Evolutionary conservation across 2,797 vertebrate species (phyloP), one percentile per base, ranked within the genome.

Genomic region (Pipistrellus kuhlii): DNA sequence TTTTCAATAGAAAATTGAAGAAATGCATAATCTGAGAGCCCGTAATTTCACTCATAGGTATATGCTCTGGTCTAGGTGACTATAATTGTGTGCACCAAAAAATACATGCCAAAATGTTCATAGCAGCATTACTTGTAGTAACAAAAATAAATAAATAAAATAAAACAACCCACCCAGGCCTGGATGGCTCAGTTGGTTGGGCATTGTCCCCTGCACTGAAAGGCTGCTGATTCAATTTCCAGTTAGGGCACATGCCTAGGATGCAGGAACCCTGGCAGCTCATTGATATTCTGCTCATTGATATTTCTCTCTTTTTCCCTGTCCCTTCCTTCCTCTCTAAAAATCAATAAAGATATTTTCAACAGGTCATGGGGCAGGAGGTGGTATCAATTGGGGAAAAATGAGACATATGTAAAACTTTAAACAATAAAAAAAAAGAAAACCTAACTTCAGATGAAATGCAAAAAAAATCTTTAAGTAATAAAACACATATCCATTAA

Each of bases 361-460:
- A 64, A 59, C 20, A 59, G 20, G 20, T 0, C 38, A 41, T 41
- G 6, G 38, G 38, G 38, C 38, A 41, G 38, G 38, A 41, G 38
- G 38, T 23, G 23, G 4, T 11, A 0, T 27, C 25, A 59, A 5
- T 59, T 59, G 57, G 5, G 25, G 25, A 59, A 59, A 59, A 59
- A 27, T 21, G 5, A 59, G 25, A 59, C 57, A 27, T 59, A 59
- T 59, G 23, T 13, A 59, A 27, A 59, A 59, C 25, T 59, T 59
- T 59, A 59, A 25, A 64, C 14, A 64, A 14, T n/a, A 64, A 64
- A 14, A 27, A 59, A 12, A 27, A 13, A 46, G 84, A 41, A 95
- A 92, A 62, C 85, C 1, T 81, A 91, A 89, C 30, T 71, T 95
- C 27, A 86, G 68, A 85, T 72, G 20, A 90, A 84, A 77, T 66